Evolutionary conservation across 1,140 invertebrate species (phyloP), one percentile per base, ranked within the genome.

Genomic region (Heliconius nattereri): DNA sequence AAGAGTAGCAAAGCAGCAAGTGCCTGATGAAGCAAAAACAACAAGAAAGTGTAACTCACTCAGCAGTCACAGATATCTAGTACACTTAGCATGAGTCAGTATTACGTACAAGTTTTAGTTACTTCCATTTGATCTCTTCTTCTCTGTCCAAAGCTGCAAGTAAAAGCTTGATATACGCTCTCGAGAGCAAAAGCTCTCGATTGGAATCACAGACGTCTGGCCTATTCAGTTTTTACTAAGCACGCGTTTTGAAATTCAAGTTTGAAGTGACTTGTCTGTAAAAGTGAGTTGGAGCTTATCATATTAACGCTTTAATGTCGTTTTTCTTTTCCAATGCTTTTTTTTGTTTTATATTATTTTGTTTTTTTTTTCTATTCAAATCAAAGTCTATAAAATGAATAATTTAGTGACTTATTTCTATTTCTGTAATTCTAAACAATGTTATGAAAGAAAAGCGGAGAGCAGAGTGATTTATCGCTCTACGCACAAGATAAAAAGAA

Each of bases 201-300:
- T 66, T 66, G 23, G 5, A 66, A 66, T 66, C 60, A 66, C 11
- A 60, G 60, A 66, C 60, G 60, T 66, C 60, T 66, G 60, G 60
- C 60, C 9, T 23, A 26, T 66, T 66, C 23, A 29, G 29, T 26
- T 23, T 26, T 66, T 66, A n/a, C 26, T n/a, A 66, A 66, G 60
- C 26, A 66, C 60, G 26, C 13, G 3, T 66, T 66, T 66, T 66
- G 26, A 29, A n/a, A 66, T 66, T 66, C 23, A 7, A 66, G 23
- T 29, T 66, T 29, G 40, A 45, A 45, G 13, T 45, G 16, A 45
- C 40, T 3, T 45, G 60, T 26, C 26, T 26, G 23, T 66, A 16
- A 29, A 66, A 29, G 16, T 23, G 11, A 16, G 23, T 26, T 29
- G 11, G 26, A 26, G 9, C 9, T 66, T 66, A 26, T 66, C 23